Conservation (phyloP, 2,888 invertebrate species). For the Hoplodrina blanda region DNA sequence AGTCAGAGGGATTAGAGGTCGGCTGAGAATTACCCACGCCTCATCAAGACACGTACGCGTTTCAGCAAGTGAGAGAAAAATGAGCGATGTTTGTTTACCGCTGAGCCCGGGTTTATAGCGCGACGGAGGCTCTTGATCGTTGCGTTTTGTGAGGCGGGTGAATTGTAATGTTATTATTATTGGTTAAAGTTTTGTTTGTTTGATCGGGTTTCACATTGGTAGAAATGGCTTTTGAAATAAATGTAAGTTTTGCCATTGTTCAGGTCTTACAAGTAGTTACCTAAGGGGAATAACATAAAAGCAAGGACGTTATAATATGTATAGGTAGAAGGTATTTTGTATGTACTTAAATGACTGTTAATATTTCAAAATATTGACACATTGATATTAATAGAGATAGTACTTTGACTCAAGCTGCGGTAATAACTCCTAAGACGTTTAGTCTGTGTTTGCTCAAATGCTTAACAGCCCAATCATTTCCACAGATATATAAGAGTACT, state of each 20-base stretch:
- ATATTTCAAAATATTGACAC: background rate
- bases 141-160: slow-evolving; percentile 14
- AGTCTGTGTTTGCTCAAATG: slow-evolving; percentile 19
- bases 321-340: too few species aligned
- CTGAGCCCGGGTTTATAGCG: slow-evolving; percentile 35
- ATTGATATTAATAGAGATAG: too few species aligned
- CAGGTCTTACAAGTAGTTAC: background rate
- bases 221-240: background rate
- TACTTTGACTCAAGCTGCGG: too few species aligned
- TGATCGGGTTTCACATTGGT: background rate
- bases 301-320: background rate
- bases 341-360: background rate
- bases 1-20: slow-evolving; percentile 37
- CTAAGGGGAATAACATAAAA: background rate
- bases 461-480: slow-evolving; percentile 3
- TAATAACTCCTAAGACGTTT: slow-evolving; percentile 3
- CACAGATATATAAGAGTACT: background rate
- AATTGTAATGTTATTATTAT: slow-evolving; percentile 26
- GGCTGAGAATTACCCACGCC: slow-evolving; percentile 44
- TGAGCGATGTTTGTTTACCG: slow-evolving; percentile 59
- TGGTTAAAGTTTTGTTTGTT: slow-evolving; percentile 5
- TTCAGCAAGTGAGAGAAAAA: slow-evolving; percentile 43
- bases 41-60: slow-evolving; percentile 40
- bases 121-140: slow-evolving; percentile 48
- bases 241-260: background rate